Base-by-base conservation (phyloP, 2,113 vertebrate species). In the Leiothrix lutea region DNA sequence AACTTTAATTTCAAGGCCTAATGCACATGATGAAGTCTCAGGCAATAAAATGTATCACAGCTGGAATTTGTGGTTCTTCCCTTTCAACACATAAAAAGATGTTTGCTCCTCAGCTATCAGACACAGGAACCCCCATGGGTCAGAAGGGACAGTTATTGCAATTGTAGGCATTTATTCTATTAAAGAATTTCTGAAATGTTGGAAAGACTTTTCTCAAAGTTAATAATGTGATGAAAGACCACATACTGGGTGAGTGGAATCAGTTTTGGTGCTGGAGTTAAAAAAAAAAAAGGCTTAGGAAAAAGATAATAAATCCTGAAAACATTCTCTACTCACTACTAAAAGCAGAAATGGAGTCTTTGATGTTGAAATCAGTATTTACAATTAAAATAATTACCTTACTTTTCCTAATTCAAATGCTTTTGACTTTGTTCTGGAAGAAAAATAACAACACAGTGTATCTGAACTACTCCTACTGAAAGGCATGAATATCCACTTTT, bases 1-100 rank as follows among this genome's bases (percentile, higher is more conserved):
- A 95, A 92, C 23, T 95, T 86, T 94, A 77, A 94, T 94, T 92
- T 96, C 89, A 89, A 94, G 61, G 89, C 78, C 87, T 95, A 89
- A 97, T 35, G 78, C 88, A 85, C 80, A 73, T 31, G 53, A 79
- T 67, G 65, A 89, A 69, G 48, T 89, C 66, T 80, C 4, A 3
- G 33, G 54, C 56, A 89, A 91, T 79, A 94, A 92, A 86, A 89
- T 1, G 1, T 64, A 65, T 65, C 65, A 53, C 60, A 91, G 83
- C 40, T 79, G 91, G 73, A 85, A 92, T 33, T 45, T 72, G 65
- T 38, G 33, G 1, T 77, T 69, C 38, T 81, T 92, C 47, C 47
- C 44, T 74, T 91, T 78, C 57, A 82, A 62, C 56, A 45, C 19
- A 28, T 21, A 58, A 60, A 91, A 92, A 78, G 29, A 79, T 48